Conservation (phyloP, 2,113 vertebrate genomes). For the Cyanoramphus novaezelandiae region DNA sequence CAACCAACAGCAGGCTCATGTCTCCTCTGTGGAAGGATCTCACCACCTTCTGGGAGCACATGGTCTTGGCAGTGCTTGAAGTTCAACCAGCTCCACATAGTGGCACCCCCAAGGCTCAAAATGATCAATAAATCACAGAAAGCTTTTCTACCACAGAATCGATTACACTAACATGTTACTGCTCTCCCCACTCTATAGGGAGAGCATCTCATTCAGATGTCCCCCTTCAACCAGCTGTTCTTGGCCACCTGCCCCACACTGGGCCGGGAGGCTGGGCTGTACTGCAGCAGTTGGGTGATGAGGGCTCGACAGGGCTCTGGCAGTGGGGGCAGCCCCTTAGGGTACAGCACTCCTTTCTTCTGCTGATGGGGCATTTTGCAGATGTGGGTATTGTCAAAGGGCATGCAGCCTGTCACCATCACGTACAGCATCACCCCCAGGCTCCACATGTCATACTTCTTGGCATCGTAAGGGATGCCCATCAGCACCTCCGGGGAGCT, state of each 20-base stretch:
- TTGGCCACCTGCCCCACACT: slow-evolving; percentile 70
- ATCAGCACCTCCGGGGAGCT: slow-evolving; percentile 78
- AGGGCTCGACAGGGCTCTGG: slow-evolving; percentile 69
- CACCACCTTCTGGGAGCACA: background rate
- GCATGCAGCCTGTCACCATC: slow-evolving; percentile 78
- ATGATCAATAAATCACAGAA: background rate
- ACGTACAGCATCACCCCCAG: slow-evolving; percentile 77
- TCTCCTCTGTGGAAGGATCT: background rate
- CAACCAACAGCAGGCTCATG: background rate
- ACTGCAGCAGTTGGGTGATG: slow-evolving; percentile 74
- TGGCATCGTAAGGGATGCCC: slow-evolving; percentile 77
- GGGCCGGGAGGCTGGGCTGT: slow-evolving; percentile 55
- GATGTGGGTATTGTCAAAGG: slow-evolving; percentile 74
- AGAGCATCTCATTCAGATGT: background rate
- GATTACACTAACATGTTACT: background rate
- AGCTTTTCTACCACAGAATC: background rate
- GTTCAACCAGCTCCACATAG: background rate
- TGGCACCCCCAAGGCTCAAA: background rate
- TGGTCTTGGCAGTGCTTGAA: background rate
- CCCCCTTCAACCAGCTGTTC: slow-evolving; percentile 73
- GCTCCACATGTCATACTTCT: slow-evolving; percentile 82
- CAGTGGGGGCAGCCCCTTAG: slow-evolving; percentile 46
- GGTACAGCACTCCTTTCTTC: slow-evolving; percentile 75
- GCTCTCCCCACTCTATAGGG: background rate
- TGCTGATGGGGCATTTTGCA: slow-evolving; percentile 69